Percentiles rank a stretch among this genome's conserved stretches.
These are phyloP conservation scores for Pardosa pseudoannulata DNA, from an alignment of 2,888 invertebrate species.

Conservation along the genomic window DNA sequence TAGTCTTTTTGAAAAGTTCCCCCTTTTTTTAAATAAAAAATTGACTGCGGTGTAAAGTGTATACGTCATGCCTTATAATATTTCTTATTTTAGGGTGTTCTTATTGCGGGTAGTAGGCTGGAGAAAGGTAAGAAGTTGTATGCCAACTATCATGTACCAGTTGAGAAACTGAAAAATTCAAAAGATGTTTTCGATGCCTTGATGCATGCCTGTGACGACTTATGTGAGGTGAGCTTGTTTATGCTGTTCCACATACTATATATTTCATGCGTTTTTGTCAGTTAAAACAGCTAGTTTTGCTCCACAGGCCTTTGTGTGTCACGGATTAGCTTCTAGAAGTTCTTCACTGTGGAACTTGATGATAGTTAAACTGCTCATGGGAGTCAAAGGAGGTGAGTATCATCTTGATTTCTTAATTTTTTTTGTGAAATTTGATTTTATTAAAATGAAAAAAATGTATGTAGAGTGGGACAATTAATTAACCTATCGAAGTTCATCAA, in stretches of 20 bases:
- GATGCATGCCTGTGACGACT: not conserved
- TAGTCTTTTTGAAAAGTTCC: too few relatives aligned
- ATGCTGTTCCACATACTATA: not conserved
- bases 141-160: not conserved
- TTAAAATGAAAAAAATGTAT: too few relatives aligned
- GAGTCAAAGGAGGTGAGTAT: conserved; percentile 48
- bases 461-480: too few relatives aligned
- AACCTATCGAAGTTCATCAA: too few relatives aligned
- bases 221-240: not conserved
- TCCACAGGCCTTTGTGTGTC: conserved; percentile 15
- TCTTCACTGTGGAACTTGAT: conserved; percentile 46
- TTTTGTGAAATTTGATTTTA: too few relatives aligned
- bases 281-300: not conserved
- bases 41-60: too few relatives aligned
- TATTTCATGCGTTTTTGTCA: not conserved
- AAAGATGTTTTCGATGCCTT: conserved; percentile 5
- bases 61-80: too few relatives aligned
- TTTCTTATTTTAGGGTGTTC: not conserved
- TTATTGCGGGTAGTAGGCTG: not conserved
- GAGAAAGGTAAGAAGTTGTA: not conserved
- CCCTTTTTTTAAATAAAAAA: too few relatives aligned
- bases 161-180: conserved; percentile 1
- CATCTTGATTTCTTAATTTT: too few relatives aligned
- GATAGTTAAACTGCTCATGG: conserved; percentile 2
- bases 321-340: not conserved